These are phyloP conservation scores for Agrypnia vestita DNA, from an alignment of 1,140 invertebrate genomes.

Conservation along the genomic window DNA sequence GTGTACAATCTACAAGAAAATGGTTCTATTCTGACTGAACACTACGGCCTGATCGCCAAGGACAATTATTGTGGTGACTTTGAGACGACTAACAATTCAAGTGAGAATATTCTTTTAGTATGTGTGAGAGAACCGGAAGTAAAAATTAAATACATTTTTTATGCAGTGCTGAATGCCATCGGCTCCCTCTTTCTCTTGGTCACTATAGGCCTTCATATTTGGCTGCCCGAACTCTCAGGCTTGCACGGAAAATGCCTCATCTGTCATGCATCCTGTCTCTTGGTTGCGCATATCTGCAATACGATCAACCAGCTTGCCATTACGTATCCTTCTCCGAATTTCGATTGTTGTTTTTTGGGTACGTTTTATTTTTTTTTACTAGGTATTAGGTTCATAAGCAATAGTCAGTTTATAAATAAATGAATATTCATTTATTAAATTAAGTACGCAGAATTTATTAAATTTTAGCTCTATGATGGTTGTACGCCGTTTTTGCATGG, in stretches of 20 bases:
- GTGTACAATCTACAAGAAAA: not conserved
- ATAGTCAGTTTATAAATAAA: no score
- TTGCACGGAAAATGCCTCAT: not conserved
- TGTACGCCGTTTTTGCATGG: no score
- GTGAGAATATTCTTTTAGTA: not conserved
- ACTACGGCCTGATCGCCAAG: not conserved
- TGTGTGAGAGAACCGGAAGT: not conserved
- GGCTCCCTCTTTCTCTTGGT: not conserved
- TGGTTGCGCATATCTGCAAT: not conserved
- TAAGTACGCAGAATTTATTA: no score
- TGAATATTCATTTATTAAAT: no score
- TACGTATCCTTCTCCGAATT: not conserved
- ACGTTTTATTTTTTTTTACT: no score
- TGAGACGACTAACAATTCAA: not conserved
- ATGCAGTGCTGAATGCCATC: not conserved
- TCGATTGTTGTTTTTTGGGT: slow-evolving; percentile 4
- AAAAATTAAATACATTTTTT: not conserved
- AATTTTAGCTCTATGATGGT: no score
- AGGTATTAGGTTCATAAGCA: no score
- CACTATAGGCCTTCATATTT: not conserved
- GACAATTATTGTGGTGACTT: not conserved
- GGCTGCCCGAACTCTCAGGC: slow-evolving; percentile 1
- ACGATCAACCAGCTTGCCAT: not conserved
- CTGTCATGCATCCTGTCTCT: not conserved
- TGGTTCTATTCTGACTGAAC: not conserved